These are phyloP conservation scores for Gymnocheta viridis DNA, from an alignment of 2,888 invertebrate species.

Conservation along the genomic window DNA sequence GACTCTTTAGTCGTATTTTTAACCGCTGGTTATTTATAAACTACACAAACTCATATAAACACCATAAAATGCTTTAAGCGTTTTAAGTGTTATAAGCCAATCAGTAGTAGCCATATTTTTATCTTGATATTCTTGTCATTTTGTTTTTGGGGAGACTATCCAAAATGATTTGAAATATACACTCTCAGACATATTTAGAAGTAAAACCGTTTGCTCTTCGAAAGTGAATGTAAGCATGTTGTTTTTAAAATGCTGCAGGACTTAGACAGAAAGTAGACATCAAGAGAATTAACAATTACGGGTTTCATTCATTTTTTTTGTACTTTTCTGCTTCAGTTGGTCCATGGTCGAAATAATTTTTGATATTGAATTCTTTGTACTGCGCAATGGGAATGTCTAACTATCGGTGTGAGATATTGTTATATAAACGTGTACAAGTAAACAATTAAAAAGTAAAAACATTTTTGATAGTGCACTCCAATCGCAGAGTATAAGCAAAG, in stretches of 20 bases:
- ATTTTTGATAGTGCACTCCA: too few relatives aligned
- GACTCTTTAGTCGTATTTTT: too few relatives aligned
- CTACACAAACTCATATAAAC: neutral
- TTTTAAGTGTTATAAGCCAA: conserved; percentile 44
- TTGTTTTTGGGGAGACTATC: conserved; percentile 1
- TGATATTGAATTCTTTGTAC: neutral
- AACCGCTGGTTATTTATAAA: too few relatives aligned
- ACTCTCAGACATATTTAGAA: neutral
- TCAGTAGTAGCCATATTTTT: conserved; percentile 32
- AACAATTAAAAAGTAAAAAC: too few relatives aligned
- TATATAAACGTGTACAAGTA: neutral
- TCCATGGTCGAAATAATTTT: conserved; percentile 10
- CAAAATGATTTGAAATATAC: neutral
- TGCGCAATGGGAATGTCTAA: neutral
- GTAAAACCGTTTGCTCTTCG: neutral
- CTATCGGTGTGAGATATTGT: neutral
- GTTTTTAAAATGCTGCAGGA: conserved; percentile 44
- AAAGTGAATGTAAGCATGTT: neutral
- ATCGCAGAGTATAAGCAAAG: too few relatives aligned
- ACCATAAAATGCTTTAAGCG: conserved; percentile 28
- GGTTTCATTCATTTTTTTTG: conserved; percentile 4
- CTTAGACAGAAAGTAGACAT: conserved; percentile 62
- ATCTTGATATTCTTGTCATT: neutral
- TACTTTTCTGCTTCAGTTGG: conserved; percentile 5
- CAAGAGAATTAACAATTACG: conserved; percentile 60